Evolutionary conservation across 2,888 invertebrate genomes (phyloP), one percentile per base, ranked within the genome.

Genomic region (Azorinus chamasolen): DNA sequence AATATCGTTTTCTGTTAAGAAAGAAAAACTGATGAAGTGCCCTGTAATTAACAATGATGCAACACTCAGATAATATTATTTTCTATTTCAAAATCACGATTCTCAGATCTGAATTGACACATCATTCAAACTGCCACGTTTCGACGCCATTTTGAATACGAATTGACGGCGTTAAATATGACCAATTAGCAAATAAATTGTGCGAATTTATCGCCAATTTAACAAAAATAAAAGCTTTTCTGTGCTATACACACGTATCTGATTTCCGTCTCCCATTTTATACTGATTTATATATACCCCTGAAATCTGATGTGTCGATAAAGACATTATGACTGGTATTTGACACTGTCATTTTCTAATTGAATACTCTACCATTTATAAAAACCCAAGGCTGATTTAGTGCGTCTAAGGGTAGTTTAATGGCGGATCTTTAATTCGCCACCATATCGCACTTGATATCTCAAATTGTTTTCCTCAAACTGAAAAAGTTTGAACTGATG

Each of bases 321-420:
- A 43, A 65, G 5, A 39, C 45, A 72, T 25, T 64, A 43, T 53
- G 22, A 45, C 39, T 32, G 32, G 32, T 46, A 65, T 65, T 72
- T 65, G 72, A 72, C 72, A 72, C 72, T 65, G 72, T 61, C 61
- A 65, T 39, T 59, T 59, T 65, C 59, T 72, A 72, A 65, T 72
- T 65, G 72, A 72, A 65, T 59, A 65, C 39, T 24, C 48, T 46
- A 48, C 65, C 61, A 59, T 48, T 18, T 27, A 48, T 59, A 54
- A 54, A 32, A 6, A 4, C 10, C 39, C 65, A 65, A 72, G 72
- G 72, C 65, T 72, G 61, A 61, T 53, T 27, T 16, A 53, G 53
- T 50, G 50, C 18, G 24, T 32, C 32, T 32, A 6, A 32, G 4
- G 25, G 25, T 32, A 32, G 32, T 32, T 32, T 39, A 51, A 25